phyloP scores from a whole-genome alignment of 2,113 vertebrate species.

The Xyliphius kryptos region DNA sequence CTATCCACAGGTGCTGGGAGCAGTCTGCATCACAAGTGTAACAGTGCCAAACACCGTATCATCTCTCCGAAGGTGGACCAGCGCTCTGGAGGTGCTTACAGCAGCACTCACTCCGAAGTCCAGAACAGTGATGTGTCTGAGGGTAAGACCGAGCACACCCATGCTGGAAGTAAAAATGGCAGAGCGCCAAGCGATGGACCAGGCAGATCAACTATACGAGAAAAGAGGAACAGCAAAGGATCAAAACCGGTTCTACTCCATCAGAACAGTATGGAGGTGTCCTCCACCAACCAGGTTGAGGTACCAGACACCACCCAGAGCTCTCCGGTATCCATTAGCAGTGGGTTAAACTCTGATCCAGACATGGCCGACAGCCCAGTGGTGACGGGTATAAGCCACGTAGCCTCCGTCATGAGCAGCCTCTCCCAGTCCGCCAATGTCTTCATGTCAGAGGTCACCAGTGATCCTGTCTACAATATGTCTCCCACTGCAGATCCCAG shows the following conservation, averaged over 20 bases:
- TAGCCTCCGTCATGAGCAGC: conserved; percentile 79
- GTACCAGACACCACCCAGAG: conserved; percentile 97
- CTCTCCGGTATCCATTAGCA: conserved; percentile 93
- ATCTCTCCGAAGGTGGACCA: conserved; percentile 78
- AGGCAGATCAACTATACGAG: conserved; percentile 56
- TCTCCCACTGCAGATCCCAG: conserved; percentile 81
- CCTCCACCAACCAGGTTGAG: conserved; percentile 95
- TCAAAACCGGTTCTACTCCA: conserved; percentile 87
- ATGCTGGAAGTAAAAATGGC: conserved; percentile 67
- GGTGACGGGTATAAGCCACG: conserved; percentile 81
- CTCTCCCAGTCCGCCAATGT: conserved; percentile 87
- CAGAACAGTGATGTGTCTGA: conserved; percentile 97
- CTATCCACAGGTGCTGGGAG: conserved; percentile 73
- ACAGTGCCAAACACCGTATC: no score
- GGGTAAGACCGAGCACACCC: conserved; percentile 85
- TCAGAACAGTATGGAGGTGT: conserved; percentile 95
- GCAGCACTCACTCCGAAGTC: conserved; percentile 83
- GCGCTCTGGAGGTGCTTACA: conserved; percentile 73
- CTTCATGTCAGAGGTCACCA: conserved; percentile 96
- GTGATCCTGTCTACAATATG: conserved; percentile 87
- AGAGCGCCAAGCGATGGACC: conserved; percentile 54
- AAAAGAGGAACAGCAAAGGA: conserved; percentile 89
- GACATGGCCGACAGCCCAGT: conserved; percentile 92
- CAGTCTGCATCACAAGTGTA: conserved; percentile 70
- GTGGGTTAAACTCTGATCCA: conserved; percentile 78